Evolutionary conservation across 2,797 vertebrate genomes (phyloP).

Genomic region (Melanotaenia pygmaea): DNA sequence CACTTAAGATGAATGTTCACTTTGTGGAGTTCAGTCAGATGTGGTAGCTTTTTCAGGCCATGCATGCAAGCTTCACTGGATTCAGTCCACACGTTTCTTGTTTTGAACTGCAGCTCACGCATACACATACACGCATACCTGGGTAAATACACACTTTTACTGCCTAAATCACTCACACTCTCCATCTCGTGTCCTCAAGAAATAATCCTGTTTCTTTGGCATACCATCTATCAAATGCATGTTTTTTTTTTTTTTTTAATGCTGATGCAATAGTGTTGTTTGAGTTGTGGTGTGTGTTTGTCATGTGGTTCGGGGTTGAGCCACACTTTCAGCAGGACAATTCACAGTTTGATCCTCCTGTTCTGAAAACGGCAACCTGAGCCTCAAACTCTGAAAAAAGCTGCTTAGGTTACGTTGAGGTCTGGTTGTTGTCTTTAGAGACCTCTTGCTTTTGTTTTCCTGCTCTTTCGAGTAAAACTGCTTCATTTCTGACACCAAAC

Average conservation of each 20-base stretch:
- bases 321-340: constrained; percentile 22
- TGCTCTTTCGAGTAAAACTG: constrained; percentile 13
- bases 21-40: constrained; percentile 59
- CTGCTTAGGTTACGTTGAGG: constrained; percentile 5
- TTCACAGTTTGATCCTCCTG: constrained; percentile 18
- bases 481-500: constrained; percentile 18
- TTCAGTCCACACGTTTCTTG: constrained; percentile 59
- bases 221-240: constrained; percentile 14
- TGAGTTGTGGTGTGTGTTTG: constrained; percentile 32
- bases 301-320: constrained; percentile 27
- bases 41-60: constrained; percentile 43
- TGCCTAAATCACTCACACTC: constrained; percentile 19
- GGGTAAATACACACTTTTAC: constrained; percentile 20
- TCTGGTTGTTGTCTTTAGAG: background rate
- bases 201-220: constrained; percentile 28
- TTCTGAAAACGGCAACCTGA: constrained; percentile 25
- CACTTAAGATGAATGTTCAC: constrained; percentile 65
- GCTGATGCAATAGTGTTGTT: constrained; percentile 39
- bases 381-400: constrained; percentile 15
- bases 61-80: constrained; percentile 28
- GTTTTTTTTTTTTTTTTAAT: constrained; percentile 23
- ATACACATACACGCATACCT: constrained; percentile 2
- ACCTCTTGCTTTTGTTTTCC: background rate
- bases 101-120: constrained; percentile 33
- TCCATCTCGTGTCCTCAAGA: constrained; percentile 16